Evolutionary conservation across 2,888 invertebrate species (phyloP).

Genomic region (Dryocosmus kuriphilus): DNA sequence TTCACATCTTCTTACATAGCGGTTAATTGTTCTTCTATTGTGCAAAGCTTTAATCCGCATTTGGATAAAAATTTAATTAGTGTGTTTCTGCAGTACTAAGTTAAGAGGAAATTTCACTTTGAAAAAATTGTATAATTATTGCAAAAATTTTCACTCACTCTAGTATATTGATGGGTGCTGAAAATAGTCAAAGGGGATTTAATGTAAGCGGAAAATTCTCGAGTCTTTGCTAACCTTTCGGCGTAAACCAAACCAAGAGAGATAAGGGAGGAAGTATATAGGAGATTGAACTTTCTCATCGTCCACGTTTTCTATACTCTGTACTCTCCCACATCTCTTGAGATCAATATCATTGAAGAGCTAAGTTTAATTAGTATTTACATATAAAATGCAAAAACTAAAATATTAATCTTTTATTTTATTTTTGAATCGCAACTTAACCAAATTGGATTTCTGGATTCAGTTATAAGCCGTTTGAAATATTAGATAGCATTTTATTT

Average conservation of each 20-base stretch:
- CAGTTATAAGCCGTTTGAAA: too few species aligned
- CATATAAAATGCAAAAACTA: background rate
- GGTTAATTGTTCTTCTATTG: too few species aligned
- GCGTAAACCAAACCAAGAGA: conserved; percentile 26
- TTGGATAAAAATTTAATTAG: too few species aligned
- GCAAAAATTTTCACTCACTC: background rate
- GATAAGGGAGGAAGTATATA: conserved; percentile 6
- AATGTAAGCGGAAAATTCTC: conserved; percentile 14
- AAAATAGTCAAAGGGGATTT: conserved; percentile 21
- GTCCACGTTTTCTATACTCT: conserved; percentile 16
- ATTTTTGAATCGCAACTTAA: background rate
- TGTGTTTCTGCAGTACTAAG: too few species aligned
- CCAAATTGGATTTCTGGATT: too few species aligned
- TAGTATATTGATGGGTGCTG: too few species aligned
- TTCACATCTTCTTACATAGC: too few species aligned
- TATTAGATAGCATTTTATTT: too few species aligned
- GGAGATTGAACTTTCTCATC: conserved; percentile 38
- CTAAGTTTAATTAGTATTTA: conserved; percentile 10
- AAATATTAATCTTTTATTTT: background rate
- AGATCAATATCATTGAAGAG: conserved; percentile 27
- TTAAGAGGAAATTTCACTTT: too few species aligned
- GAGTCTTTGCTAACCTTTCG: conserved; percentile 19
- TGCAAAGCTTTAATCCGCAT: too few species aligned
- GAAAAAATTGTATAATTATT: too few species aligned
- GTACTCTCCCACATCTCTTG: background rate